Base-by-base conservation (phyloP, 2,113 vertebrate genomes). In the Gymnobelideus leadbeateri region DNA sequence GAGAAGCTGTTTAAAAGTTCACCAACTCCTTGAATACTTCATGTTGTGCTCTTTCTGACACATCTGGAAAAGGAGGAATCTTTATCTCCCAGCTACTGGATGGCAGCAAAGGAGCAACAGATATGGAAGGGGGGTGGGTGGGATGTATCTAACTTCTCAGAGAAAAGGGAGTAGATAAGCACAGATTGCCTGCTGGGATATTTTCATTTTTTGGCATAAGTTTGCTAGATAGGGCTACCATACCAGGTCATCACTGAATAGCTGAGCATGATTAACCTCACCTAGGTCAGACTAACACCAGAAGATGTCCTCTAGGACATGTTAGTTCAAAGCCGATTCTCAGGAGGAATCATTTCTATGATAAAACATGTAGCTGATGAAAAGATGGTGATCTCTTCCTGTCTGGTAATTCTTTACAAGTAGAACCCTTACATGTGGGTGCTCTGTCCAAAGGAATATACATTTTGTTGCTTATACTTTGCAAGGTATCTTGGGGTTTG, bases 101-200 rank as follows among this genome's bases (percentile, higher is more conserved):
- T 97, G 95, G 94, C 92, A 50, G 50, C 89, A 47, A 51, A 68
- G 92, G n/a, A 94, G 50, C 0, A 0, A 77, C 92, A 89, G 77
- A 21, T 89, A 96, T 10, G 61, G 57, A 4, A 49, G 47, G 47
- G 47, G 4, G 47, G 47, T 49, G 47, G 47, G 47, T 49, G 9
- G 26, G 54, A 53, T 89, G 49, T 0, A 0, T 94, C 94, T 96
- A 9, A 95, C 84, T 96, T n/a, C 93, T 91, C 89, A 91, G 51
- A 92, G 94, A 93, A 92, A 97, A 97, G 68, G 0, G 68, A 96
- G 19, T 52, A 50, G 37, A 95, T 94, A 10, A 91, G 51, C 95
- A 46, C 68, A 94, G 93, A 55, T 46, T 96, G 46, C 50, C 92
- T 95, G 91, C 43, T 55, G 93, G 68, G 92, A 53, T 0, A n/a